Evolutionary conservation across 2,113 vertebrate genomes (phyloP).

Genomic region (Rafetus swinhoei): DNA sequence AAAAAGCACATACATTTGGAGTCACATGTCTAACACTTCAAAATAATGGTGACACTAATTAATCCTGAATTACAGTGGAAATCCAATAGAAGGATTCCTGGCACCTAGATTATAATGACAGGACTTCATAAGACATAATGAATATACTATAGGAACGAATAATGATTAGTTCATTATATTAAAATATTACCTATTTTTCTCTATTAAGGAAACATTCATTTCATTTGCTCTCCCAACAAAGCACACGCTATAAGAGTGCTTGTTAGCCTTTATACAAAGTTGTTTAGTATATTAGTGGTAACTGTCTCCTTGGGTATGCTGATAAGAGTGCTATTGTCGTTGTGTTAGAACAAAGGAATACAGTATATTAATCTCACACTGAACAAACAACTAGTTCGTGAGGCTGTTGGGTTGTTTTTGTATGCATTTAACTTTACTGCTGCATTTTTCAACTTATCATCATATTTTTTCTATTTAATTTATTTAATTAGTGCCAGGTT

Average conservation of each 20-base stretch:
- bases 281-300: background rate
- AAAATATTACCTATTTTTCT: slow-evolving; percentile 41
- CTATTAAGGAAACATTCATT: background rate
- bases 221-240: slow-evolving; percentile 4
- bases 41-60: slow-evolving; percentile 5
- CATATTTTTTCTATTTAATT: background rate
- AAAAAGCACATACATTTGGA: background rate
- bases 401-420: background rate
- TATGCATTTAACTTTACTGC: background rate
- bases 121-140: background rate
- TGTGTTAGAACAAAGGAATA: background rate
- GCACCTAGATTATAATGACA: slow-evolving; percentile 19
- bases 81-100: background rate
- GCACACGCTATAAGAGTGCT: background rate
- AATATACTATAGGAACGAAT: slow-evolving; percentile 3
- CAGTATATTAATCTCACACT: background rate
- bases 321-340: background rate
- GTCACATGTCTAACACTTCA: slow-evolving; percentile 17
- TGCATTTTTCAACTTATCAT: background rate
- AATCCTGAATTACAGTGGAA: slow-evolving; percentile 6
- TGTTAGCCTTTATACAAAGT: background rate
- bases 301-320: background rate
- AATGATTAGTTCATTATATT: background rate
- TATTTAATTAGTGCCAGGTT: background rate
- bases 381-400: background rate